A percentile compares a stretch with the other conserved stretches of the same genome.
Evolutionary conservation across 92 coral and sea anemone genomes (phyloP).

Genomic region (Pocillopora grandis): DNA sequence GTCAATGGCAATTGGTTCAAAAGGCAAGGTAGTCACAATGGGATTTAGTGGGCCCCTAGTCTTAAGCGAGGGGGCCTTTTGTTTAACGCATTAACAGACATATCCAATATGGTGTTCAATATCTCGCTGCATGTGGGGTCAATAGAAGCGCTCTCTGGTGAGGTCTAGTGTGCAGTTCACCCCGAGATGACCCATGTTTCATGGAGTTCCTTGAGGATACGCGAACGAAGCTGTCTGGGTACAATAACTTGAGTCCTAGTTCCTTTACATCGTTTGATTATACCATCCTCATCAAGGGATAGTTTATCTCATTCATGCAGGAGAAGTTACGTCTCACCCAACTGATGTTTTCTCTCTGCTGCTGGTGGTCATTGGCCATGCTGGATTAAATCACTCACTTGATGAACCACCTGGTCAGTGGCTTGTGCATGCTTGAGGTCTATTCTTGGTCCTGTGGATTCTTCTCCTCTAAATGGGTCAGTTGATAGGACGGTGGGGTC

Average conservation of each 20-base stretch:
- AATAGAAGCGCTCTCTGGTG: conserved; percentile 60
- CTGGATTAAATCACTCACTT: conserved; percentile 23
- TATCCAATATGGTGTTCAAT: conserved; percentile 43
- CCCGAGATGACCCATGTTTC: conserved; percentile 69
- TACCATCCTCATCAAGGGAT: conserved; percentile 49
- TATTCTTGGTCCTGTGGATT: conserved; percentile 24
- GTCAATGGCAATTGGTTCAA: conserved; percentile 45
- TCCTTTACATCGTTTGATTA: conserved; percentile 44
- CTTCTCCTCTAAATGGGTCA: conserved; percentile 26
- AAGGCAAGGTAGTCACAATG: conserved; percentile 43
- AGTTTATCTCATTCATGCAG: conserved; percentile 64
- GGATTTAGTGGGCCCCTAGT: conserved; percentile 48
- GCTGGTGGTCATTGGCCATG: conserved; percentile 28
- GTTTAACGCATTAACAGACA: conserved; percentile 50
- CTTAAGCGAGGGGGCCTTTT: conserved; percentile 43
- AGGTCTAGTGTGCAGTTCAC: conserved; percentile 30
- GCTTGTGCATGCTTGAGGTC: conserved; percentile 12
- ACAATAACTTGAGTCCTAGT: conserved; percentile 40
- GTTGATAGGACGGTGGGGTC: conserved; percentile 13
- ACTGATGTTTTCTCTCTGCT: conserved; percentile 27
- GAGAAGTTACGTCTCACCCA: conserved; percentile 37
- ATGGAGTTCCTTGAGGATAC: conserved; percentile 46
- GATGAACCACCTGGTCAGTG: conserved; percentile 22
- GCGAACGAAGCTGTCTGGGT: conserved; percentile 34
- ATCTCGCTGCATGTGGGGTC: conserved; percentile 61